phyloP scores from a whole-genome alignment of 2,888 invertebrate species.

The Griposia aprilina region DNA sequence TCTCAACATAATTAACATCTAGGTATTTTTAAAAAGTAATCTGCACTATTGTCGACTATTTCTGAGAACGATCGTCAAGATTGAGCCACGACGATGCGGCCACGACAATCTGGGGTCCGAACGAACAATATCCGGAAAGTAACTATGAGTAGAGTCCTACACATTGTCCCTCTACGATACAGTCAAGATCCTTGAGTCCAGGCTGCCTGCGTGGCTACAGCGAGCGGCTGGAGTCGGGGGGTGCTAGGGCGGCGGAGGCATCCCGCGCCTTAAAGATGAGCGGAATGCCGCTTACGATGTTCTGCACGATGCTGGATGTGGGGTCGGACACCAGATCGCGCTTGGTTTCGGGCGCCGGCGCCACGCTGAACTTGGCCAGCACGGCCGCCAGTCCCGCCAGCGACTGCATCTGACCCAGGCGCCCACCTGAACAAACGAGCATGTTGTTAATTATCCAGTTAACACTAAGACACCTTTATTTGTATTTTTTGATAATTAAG shows the following conservation, averaged over 20 bases:
- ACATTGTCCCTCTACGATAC: neutral
- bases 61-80: neutral
- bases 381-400: conserved; percentile 82
- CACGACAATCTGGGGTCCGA: neutral
- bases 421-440: conserved; percentile 73
- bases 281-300: conserved; percentile 76
- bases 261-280: conserved; percentile 66
- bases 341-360: conserved; percentile 73
- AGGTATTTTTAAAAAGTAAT: neutral
- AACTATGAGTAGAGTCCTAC: neutral
- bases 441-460: neutral
- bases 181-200: conserved; percentile 1
- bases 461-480: conserved; percentile 3
- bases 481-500: neutral
- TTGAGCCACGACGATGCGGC: neutral
- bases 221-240: conserved; percentile 22
- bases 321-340: conserved; percentile 73
- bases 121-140: neutral
- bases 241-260: neutral
- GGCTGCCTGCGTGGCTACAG: conserved; percentile 11
- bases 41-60: conserved; percentile 1
- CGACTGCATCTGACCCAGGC: conserved; percentile 84
- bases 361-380: conserved; percentile 76
- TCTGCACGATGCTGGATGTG: conserved; percentile 77
- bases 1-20: neutral